Conservation (phyloP, 2,113 vertebrate genomes). For the Mesoclemmys tuberculata region DNA sequence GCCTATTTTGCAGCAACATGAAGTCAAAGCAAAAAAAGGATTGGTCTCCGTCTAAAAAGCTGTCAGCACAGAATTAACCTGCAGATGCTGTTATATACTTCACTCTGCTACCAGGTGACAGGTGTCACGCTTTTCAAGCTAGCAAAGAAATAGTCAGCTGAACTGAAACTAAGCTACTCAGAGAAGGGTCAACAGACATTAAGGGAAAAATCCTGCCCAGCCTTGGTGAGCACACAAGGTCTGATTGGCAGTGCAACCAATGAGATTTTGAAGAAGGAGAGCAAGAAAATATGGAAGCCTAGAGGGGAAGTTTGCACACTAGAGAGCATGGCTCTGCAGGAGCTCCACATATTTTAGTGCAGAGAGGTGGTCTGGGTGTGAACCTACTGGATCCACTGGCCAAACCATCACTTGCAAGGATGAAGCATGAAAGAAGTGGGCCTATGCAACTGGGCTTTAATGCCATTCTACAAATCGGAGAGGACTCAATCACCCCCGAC, state of each 20-base stretch:
- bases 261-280: rapidly evolving
- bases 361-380: rapidly evolving
- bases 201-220: neutral
- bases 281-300: rapidly evolving
- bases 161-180: neutral
- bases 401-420: neutral
- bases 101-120: rapidly evolving
- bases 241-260: neutral
- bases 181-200: rapidly evolving
- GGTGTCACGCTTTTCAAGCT: neutral
- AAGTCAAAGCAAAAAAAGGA: neutral
- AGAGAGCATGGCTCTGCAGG: neutral
- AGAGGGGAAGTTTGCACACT: rapidly evolving
- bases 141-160: neutral
- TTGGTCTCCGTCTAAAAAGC: neutral
- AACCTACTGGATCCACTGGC: neutral
- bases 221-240: rapidly evolving
- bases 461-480: rapidly evolving
- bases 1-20: neutral
- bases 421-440: neutral
- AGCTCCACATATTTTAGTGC: rapidly evolving
- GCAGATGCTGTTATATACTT: rapidly evolving
- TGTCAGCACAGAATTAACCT: rapidly evolving
- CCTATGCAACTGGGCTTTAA: neutral
- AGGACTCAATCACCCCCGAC: neutral